These are phyloP conservation scores for Cosmia pyralina DNA, from an alignment of 2,888 invertebrate genomes.

Conservation along the genomic window DNA sequence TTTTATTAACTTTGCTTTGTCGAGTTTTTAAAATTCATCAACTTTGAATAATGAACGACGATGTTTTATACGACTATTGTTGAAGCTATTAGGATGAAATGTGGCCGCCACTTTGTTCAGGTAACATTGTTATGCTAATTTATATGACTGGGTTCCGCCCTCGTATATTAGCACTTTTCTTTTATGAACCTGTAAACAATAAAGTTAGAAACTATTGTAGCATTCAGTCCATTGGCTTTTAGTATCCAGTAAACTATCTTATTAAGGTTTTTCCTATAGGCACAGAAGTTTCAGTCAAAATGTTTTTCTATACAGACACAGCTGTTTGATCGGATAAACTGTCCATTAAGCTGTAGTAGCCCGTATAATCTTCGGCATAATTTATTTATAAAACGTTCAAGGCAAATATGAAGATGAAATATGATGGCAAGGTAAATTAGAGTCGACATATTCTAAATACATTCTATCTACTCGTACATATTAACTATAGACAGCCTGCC, in stretches of 20 bases:
- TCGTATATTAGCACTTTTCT: conserved; percentile 34
- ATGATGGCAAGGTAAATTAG: too few species aligned
- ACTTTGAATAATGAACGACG: conserved; percentile 55
- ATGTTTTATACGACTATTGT: conserved; percentile 51
- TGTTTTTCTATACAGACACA: neutral
- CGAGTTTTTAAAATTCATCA: conserved; percentile 57
- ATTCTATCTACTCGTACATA: too few species aligned
- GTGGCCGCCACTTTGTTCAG: conserved; percentile 48
- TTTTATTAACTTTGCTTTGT: conserved; percentile 53
- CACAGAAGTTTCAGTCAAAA: neutral
- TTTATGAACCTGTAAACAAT: conserved; percentile 18
- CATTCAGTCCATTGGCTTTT: neutral
- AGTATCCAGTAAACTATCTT: neutral
- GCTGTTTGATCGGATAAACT: neutral
- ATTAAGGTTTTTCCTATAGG: too few species aligned
- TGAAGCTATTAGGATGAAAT: conserved; percentile 53
- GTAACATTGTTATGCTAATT: conserved; percentile 59
- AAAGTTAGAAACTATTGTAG: neutral
- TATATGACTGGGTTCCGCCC: conserved; percentile 39
- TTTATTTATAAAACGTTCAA: neutral
- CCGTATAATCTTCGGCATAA: too few species aligned
- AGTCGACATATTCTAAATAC: too few species aligned
- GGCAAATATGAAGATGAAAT: too few species aligned
- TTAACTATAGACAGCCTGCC: too few species aligned
- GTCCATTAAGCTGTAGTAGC: neutral